Base-by-base conservation (phyloP, 2,888 invertebrate genomes). In the Nasonia oneida region DNA sequence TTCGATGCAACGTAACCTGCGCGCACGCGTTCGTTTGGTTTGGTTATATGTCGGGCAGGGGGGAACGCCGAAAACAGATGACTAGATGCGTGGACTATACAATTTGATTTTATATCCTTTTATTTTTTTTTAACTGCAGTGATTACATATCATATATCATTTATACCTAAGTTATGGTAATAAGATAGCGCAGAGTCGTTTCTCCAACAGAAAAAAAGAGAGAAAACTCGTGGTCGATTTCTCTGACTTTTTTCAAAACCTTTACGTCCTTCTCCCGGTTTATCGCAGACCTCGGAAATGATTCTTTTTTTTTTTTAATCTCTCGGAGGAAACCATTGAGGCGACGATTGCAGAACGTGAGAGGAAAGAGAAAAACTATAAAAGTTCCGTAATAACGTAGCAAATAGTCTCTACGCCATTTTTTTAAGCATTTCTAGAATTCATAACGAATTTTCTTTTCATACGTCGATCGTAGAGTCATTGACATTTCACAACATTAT, bases 61-160 rank as follows among this genome's bases (percentile, higher is more conserved):
- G 18, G n/a, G 6, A 18, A 61, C n/a, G n/a, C 23, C 57, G 57
- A 6, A 18, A n/a, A 61, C 57, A 61, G n/a, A n/a, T 61, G 57
- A 61, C 57, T 67, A 23, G 33, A 67, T 14, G 10, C 67, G 29
- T 23, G 18, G n/a, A 73, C 39, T 73, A 73, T 57, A 77, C 64
- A 50, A 73, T 71, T 81, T 77, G 37, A 81, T 81, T 85, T 85
- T 81, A 77, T 81, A 81, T 73, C n/a, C 39, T 76, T 85, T 76
- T 81, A 81, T 85, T 81, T 84, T 64, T 81, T 64, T 85, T 76
- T 81, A 81, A 85, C 81, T 85, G 75, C 70, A 77, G 64, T 81
- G 81, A 85, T 85, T 85, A 85, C 85, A 85, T 81, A 77, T 85
- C 61, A 18, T 81, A 64, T 81, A 81, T 81, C 71, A 85, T 85